phyloP scores from a whole-genome alignment of 92 coral and sea anemone genomes.

The Montipora capitata region DNA sequence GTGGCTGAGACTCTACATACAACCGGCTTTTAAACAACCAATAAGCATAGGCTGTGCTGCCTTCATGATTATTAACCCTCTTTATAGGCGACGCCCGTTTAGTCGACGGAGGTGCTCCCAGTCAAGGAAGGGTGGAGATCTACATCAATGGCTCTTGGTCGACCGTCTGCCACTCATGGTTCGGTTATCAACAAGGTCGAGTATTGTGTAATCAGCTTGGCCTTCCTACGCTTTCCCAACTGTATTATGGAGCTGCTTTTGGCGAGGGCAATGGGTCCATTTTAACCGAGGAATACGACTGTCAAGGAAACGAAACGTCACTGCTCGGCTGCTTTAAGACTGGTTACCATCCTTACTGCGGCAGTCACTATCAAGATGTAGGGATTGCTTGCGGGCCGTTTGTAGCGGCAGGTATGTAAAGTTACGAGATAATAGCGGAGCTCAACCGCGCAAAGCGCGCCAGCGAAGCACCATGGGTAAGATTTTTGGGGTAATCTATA shows the following conservation, averaged over 20 bases:
- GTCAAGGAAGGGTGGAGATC: constrained; percentile 39
- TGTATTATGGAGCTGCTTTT: neutral
- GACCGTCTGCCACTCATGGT: constrained; percentile 9
- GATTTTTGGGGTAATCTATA: no score
- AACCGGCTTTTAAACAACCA: no score
- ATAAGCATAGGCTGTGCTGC: no score
- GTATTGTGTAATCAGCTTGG: constrained; percentile 17
- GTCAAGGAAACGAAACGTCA: constrained; percentile 1
- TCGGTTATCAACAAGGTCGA: neutral
- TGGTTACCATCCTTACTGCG: neutral
- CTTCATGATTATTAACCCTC: neutral
- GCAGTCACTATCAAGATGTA: neutral
- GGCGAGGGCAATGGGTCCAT: constrained; percentile 12
- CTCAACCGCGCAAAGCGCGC: no score
- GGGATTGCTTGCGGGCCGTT: constrained; percentile 28
- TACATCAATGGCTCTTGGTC: constrained; percentile 31
- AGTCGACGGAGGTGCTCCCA: constrained; percentile 22
- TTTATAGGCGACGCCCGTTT: constrained; percentile 22
- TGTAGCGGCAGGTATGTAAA: neutral
- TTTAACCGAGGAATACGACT: neutral
- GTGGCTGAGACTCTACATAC: no score
- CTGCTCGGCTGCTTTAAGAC: neutral
- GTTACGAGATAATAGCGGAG: neutral
- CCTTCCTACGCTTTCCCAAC: neutral
- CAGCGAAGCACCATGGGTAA: no score